Evolutionary conservation across 2,113 vertebrate species (phyloP).

Genomic region (Chlamydotis undulata): DNA sequence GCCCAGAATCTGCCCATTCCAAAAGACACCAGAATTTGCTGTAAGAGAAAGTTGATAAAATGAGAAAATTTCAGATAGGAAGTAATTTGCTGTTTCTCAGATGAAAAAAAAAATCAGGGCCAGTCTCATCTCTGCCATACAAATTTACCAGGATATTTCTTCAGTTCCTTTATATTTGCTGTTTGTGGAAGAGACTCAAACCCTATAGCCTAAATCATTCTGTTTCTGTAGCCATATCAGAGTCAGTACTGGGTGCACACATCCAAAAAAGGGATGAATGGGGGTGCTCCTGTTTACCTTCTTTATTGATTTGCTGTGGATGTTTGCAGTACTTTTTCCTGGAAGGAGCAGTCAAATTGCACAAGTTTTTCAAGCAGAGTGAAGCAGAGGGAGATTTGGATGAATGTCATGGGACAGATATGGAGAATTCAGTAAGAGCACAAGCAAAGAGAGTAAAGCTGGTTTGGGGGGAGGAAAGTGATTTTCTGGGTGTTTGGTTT

Average conservation of each 20-base stretch:
- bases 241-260: not conserved
- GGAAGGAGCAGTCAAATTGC: not conserved
- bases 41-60: not conserved
- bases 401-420: fast-evolving
- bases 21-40: not conserved
- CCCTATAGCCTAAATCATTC: not conserved
- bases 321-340: not conserved
- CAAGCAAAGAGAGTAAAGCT: not conserved
- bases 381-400: not conserved
- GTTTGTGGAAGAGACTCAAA: not conserved
- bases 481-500: not conserved
- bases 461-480: fast-evolving
- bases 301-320: not conserved
- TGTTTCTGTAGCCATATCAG: not conserved
- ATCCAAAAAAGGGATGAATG: not conserved
- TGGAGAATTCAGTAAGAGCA: not conserved
- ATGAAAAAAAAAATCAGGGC: not conserved
- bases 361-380: not conserved
- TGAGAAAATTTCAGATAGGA: not conserved
- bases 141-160: not conserved
- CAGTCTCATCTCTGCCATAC: not conserved
- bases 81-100: not conserved
- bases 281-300: not conserved
- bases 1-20: not conserved
- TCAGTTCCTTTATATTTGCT: not conserved